These are phyloP conservation scores for Pseudolaguvia tuberculata DNA, from an alignment of 2,113 vertebrate species.

Conservation along the genomic window DNA sequence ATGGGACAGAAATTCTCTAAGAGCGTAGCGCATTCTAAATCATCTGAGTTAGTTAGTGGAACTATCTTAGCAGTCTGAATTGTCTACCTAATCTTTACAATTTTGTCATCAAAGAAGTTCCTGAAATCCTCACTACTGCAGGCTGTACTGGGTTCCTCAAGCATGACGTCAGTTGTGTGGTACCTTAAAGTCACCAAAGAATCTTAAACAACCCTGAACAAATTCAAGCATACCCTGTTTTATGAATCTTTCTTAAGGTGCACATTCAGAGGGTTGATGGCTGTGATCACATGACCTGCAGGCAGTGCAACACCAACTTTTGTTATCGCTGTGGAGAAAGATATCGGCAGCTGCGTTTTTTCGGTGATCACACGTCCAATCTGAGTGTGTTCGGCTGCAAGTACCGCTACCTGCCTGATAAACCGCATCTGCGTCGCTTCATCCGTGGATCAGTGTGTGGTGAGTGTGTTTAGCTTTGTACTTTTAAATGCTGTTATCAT, in stretches of 20 bases:
- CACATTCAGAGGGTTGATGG: constrained; percentile 98
- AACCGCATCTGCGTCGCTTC: constrained; percentile 90
- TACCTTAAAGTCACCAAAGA: neutral
- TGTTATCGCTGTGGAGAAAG: constrained; percentile 96
- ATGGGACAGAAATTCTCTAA: no score
- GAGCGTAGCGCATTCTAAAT: no score
- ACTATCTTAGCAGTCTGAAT: no score
- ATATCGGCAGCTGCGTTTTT: constrained; percentile 93
- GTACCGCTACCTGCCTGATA: constrained; percentile 95
- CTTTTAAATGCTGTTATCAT: neutral
- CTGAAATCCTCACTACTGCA: neutral
- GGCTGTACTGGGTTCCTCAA: neutral
- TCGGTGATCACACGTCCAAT: constrained; percentile 97
- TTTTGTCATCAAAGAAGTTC: no score
- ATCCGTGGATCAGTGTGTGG: constrained; percentile 94
- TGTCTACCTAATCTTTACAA: no score
- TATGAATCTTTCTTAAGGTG: constrained; percentile 71
- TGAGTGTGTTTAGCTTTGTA: constrained; percentile 61
- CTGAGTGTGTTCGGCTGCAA: constrained; percentile 99
- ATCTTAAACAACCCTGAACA: neutral
- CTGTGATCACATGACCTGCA: constrained; percentile 97
- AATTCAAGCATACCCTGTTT: neutral
- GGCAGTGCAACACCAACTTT: constrained; percentile 97
- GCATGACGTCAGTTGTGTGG: no score
- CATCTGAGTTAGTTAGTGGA: no score